phyloP scores from a whole-genome alignment of 2,113 vertebrate genomes.

The Nycticorax nycticorax region DNA sequence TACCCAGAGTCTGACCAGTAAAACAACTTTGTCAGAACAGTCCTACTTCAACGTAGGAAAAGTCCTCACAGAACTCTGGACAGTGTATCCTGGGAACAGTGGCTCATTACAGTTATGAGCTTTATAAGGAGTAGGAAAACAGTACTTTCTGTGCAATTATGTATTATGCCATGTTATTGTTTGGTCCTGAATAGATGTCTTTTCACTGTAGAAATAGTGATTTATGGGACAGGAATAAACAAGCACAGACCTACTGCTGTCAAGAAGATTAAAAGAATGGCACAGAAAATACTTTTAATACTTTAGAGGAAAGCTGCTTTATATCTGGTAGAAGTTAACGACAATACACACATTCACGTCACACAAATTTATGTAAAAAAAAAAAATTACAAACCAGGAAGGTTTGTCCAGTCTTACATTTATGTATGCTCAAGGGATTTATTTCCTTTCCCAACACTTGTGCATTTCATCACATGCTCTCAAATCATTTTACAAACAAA shows the following conservation, averaged over 20 bases:
- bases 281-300: background rate
- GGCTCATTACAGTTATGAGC: background rate
- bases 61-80: background rate
- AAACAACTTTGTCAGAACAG: background rate
- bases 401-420: background rate
- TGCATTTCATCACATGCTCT: background rate
- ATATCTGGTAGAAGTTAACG: background rate
- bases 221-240: background rate
- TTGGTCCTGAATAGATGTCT: background rate
- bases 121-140: background rate
- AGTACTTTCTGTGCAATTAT: background rate
- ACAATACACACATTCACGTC: background rate
- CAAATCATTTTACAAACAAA: background rate
- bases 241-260: background rate
- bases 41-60: background rate
- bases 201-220: background rate
- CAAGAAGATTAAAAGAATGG: background rate
- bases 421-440: background rate
- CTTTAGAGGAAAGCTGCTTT: background rate
- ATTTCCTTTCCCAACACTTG: background rate
- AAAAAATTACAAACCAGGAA: background rate
- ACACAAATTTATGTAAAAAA: background rate
- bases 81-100: background rate
- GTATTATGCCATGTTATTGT: background rate
- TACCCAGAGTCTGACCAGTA: background rate